A percentile compares a stretch with the other conserved stretches of the same genome.
Evolutionary conservation across 2,888 invertebrate genomes (phyloP).

Genomic region (Anoncus sp.): DNA sequence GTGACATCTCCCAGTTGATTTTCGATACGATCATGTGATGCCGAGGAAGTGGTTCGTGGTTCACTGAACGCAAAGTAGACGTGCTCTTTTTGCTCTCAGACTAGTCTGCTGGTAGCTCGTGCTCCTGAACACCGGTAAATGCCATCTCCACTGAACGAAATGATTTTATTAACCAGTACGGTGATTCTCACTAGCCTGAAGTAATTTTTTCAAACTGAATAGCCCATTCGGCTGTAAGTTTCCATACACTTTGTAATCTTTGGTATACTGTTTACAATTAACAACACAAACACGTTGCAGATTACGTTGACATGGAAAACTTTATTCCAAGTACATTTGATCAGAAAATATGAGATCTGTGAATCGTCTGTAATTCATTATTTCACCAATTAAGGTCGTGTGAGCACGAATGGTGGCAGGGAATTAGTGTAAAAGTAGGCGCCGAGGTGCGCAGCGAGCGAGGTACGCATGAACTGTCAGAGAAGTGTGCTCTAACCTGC

Average conservation of each 20-base stretch:
- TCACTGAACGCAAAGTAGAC: constrained; percentile 9
- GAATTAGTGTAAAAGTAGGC: too few relatives aligned
- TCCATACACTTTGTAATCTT: neutral
- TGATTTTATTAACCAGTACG: constrained; percentile 40
- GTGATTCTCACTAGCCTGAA: constrained; percentile 7
- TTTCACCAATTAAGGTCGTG: neutral
- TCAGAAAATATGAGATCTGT: neutral
- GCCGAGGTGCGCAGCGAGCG: too few relatives aligned
- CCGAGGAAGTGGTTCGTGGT: constrained; percentile 1
- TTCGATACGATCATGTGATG: constrained; percentile 14
- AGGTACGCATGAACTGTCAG: too few relatives aligned
- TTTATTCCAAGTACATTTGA: neutral
- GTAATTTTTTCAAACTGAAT: constrained; percentile 14
- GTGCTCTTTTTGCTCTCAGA: constrained; percentile 3
- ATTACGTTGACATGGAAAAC: neutral
- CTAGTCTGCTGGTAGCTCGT: constrained; percentile 7
- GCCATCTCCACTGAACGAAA: constrained; percentile 22
- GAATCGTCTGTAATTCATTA: neutral
- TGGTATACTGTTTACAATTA: neutral
- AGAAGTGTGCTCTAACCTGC: too few relatives aligned
- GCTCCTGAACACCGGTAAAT: neutral
- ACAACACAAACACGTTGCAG: neutral
- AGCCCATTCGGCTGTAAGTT: neutral
- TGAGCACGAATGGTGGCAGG: too few relatives aligned
- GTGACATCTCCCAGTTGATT: neutral